phyloP scores from a whole-genome alignment of 2,113 vertebrate genomes.

The Platycercus adscitus region DNA sequence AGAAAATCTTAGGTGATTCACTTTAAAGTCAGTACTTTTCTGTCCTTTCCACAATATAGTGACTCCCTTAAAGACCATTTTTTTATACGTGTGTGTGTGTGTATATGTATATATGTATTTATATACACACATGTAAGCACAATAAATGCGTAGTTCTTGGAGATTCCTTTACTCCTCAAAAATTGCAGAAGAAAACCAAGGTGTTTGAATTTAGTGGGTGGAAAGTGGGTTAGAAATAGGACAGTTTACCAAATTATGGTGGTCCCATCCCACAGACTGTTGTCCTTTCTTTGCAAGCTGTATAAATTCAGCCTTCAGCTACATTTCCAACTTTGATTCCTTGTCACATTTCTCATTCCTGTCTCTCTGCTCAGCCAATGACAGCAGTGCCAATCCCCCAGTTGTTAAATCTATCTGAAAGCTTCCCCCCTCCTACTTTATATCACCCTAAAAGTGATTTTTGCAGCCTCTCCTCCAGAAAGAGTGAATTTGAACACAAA shows the following conservation, averaged over 20 bases:
- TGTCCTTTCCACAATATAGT: background rate
- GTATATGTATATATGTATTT: background rate
- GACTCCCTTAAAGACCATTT: background rate
- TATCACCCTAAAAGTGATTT: slow-evolving; percentile 68
- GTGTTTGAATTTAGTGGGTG: slow-evolving; percentile 44
- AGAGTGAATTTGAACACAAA: slow-evolving; percentile 68
- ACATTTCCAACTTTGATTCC: slow-evolving; percentile 54
- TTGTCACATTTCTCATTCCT: slow-evolving; percentile 65
- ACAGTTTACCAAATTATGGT: slow-evolving; percentile 63
- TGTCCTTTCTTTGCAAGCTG: slow-evolving; percentile 65
- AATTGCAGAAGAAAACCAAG: slow-evolving; percentile 32
- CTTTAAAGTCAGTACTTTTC: background rate
- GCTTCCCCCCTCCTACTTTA: slow-evolving; percentile 61
- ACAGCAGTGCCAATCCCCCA: slow-evolving; percentile 60
- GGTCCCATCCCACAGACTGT: slow-evolving; percentile 57
- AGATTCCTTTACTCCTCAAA: slow-evolving; percentile 1
- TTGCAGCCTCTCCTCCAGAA: slow-evolving; percentile 65
- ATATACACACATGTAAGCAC: background rate
- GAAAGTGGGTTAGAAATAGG: slow-evolving; percentile 54
- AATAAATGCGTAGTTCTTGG: background rate
- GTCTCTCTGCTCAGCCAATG: slow-evolving; percentile 55
- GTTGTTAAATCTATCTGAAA: slow-evolving; percentile 66
- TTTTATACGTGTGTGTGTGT: background rate
- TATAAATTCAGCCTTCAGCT: slow-evolving; percentile 64
- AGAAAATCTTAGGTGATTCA: background rate